Evolutionary conservation across 1,140 invertebrate species (phyloP).

Genomic region (Dreissena polymorpha): DNA sequence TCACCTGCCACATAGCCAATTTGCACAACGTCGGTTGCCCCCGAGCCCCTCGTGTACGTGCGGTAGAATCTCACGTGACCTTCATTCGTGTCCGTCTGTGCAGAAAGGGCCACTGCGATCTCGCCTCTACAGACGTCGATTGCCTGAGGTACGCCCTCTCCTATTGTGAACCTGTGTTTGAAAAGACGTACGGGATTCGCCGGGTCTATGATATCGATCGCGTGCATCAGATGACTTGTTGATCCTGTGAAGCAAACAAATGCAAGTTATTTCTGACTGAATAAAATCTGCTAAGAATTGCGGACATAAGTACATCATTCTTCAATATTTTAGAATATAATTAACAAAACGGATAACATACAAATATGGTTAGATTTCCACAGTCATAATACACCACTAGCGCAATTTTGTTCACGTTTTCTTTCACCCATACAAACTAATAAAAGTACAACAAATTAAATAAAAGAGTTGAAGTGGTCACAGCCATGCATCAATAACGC

Average conservation of each 20-base stretch:
- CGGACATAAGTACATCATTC: no score
- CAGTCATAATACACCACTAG: no score
- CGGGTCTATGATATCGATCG: constrained; percentile 41
- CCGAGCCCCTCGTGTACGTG: constrained; percentile 12
- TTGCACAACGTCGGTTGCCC: constrained; percentile 3
- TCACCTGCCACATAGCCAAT: constrained; percentile 42
- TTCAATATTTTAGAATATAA: no score
- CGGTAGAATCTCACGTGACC: constrained; percentile 44
- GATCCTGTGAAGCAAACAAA: constrained; percentile 25
- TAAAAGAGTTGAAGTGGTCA: no score
- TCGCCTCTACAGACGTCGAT: constrained; percentile 36
- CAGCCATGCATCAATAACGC: no score
- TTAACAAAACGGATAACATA: no score
- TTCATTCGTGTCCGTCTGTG: constrained; percentile 25
- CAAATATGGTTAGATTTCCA: no score
- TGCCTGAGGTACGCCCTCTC: constrained; percentile 31
- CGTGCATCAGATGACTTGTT: constrained; percentile 40
- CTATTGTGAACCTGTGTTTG: constrained; percentile 31
- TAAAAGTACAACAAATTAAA: no score
- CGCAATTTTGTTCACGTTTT: no score
- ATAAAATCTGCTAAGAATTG: no score
- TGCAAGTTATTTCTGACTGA: no score
- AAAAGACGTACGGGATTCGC: constrained; percentile 14
- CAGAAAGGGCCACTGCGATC: constrained; percentile 38
- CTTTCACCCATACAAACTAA: no score